phyloP scores from a whole-genome alignment of 2,888 invertebrate genomes.

The Dynastes tityus region DNA sequence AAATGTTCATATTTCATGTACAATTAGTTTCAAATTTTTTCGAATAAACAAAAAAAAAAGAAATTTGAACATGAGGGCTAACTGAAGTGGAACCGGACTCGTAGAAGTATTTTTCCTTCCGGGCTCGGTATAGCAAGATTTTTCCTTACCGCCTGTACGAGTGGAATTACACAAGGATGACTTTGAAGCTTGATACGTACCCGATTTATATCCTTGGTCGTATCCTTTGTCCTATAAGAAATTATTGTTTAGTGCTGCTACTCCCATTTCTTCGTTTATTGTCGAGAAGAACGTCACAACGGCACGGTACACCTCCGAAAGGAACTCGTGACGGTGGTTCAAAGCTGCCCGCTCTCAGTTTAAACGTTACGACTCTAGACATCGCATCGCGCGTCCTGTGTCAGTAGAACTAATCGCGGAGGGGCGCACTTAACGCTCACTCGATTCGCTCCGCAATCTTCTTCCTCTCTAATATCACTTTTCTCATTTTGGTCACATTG shows the following conservation, averaged over 20 bases:
- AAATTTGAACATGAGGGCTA: too few species aligned
- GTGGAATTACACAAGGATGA: too few species aligned
- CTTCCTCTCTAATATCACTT: slow-evolving; percentile 25
- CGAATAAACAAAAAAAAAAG: too few species aligned
- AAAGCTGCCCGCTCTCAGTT: slow-evolving; percentile 40
- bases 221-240: too few species aligned
- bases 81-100: too few species aligned
- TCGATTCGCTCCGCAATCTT: slow-evolving; percentile 32
- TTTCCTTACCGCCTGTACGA: too few species aligned
- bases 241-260: neutral
- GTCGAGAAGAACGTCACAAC: slow-evolving; percentile 32
- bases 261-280: slow-evolving; percentile 36
- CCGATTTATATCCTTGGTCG: too few species aligned
- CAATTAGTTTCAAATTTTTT: too few species aligned
- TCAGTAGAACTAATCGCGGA: slow-evolving; percentile 38
- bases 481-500: slow-evolving; percentile 20
- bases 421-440: slow-evolving; percentile 35
- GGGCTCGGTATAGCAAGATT: too few species aligned
- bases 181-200: too few species aligned
- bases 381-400: slow-evolving; percentile 41
- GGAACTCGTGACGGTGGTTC: slow-evolving; percentile 29
- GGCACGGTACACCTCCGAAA: slow-evolving; percentile 37
- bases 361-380: slow-evolving; percentile 35
- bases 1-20: too few species aligned
- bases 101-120: too few species aligned